Evolutionary conservation across 2,888 invertebrate species (phyloP).

Genomic region (Limnephilus marmoratus): DNA sequence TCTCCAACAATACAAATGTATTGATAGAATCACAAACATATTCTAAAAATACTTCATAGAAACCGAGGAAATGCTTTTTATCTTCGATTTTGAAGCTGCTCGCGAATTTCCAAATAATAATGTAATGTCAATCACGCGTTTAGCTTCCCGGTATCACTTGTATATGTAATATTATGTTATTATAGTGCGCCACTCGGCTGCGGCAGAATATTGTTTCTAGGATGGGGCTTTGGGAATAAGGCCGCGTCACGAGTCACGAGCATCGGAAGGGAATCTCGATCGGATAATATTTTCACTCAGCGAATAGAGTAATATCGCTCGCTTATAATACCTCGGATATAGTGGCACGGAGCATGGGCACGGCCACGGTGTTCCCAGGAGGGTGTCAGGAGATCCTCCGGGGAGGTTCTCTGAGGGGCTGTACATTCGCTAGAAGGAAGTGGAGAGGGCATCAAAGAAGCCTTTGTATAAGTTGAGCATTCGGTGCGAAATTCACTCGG

Average conservation of each 20-base stretch:
- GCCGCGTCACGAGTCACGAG: constrained; percentile 42
- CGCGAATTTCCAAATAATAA: background rate
- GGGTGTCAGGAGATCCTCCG: background rate
- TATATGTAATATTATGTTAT: background rate
- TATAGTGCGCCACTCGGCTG: background rate
- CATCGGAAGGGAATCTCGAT: constrained; percentile 25
- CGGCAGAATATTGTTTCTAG: background rate
- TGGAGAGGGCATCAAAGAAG: constrained; percentile 1
- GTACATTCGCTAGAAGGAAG: constrained; percentile 3
- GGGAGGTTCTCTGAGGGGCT: background rate
- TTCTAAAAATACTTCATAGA: background rate
- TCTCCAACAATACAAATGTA: background rate
- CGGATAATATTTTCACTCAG: constrained; percentile 25
- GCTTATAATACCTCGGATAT: background rate
- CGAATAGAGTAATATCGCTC: background rate
- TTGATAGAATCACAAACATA: background rate
- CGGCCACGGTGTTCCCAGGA: background rate
- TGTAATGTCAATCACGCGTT: background rate
- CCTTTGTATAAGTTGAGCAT: constrained; percentile 40
- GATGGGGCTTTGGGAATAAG: constrained; percentile 1
- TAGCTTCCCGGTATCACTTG: background rate
- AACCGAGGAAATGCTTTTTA: background rate
- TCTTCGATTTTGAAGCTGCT: background rate
- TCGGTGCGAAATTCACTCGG: constrained; percentile 26
- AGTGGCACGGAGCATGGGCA: background rate